These are phyloP conservation scores for Chaetodon auriga DNA, from an alignment of 2,113 vertebrate genomes.

Conservation along the genomic window DNA sequence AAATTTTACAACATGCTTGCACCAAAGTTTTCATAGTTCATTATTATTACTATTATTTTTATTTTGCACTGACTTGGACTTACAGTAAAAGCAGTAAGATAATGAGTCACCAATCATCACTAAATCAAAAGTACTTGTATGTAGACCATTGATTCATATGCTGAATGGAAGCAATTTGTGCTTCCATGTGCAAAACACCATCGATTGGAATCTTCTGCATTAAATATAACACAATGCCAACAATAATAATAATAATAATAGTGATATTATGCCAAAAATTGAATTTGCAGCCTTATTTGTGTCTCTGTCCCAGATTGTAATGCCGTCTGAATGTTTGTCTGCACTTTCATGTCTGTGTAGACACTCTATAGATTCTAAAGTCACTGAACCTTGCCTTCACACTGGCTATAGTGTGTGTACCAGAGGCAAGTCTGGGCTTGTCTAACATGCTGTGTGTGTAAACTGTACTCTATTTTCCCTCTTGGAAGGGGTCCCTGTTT, in stretches of 20 bases:
- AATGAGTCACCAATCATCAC: neutral
- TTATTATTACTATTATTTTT: neutral
- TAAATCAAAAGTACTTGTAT: neutral
- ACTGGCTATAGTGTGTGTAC: conserved; percentile 63
- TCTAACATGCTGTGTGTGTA: conserved; percentile 72
- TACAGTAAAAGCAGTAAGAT: neutral
- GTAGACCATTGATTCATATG: neutral
- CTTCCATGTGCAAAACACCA: neutral
- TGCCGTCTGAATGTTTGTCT: neutral
- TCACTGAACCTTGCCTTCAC: conserved; percentile 52
- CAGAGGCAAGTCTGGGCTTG: conserved; percentile 86
- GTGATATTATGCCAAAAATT: neutral
- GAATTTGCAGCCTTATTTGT: neutral
- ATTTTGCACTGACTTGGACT: neutral
- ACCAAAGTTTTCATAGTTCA: neutral
- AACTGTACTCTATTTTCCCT: conserved; percentile 78
- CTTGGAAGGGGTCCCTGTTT: conserved; percentile 77
- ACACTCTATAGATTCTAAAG: conserved; percentile 26
- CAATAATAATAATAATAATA: neutral
- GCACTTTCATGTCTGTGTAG: neutral
- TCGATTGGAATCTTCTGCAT: neutral
- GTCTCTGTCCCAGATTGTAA: neutral
- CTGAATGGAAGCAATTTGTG: conserved; percentile 7
- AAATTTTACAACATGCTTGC: neutral
- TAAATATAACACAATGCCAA: neutral